A percentile compares a stretch with the other conserved stretches of the same genome.
These are phyloP conservation scores for Pandemis cinnamomeana DNA, from an alignment of 2,888 invertebrate genomes.

Conservation along the genomic window DNA sequence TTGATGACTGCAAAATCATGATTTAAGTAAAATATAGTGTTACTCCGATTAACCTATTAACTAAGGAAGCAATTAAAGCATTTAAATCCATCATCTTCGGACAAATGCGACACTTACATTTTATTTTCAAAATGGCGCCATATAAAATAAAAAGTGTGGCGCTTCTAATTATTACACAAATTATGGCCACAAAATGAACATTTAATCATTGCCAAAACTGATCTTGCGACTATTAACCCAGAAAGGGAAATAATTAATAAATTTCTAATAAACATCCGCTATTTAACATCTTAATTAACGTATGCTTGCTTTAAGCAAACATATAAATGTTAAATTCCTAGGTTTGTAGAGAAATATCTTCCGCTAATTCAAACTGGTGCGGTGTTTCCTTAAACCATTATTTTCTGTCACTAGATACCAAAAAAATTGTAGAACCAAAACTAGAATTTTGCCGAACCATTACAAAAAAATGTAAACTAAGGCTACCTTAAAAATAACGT, in stretches of 20 bases:
- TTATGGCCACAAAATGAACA: slow-evolving; percentile 5
- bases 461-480: too few relatives aligned
- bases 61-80: slow-evolving; percentile 31
- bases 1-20: background rate
- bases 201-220: slow-evolving; percentile 27
- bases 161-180: slow-evolving; percentile 3
- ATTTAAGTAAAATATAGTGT: slow-evolving; percentile 1
- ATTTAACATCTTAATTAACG: slow-evolving; percentile 34
- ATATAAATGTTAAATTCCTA: slow-evolving; percentile 13
- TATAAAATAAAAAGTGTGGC: slow-evolving; percentile 21
- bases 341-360: slow-evolving; percentile 21
- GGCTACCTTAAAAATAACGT: too few relatives aligned
- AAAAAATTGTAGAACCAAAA: background rate
- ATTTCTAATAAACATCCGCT: slow-evolving; percentile 33
- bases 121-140: slow-evolving; percentile 31
- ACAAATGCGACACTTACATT: slow-evolving; percentile 32
- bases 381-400: slow-evolving; percentile 5
- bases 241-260: slow-evolving; percentile 27
- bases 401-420: background rate
- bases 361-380: background rate
- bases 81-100: slow-evolving; percentile 28
- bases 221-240: slow-evolving; percentile 29
- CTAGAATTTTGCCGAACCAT: background rate
- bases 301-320: slow-evolving; percentile 13
- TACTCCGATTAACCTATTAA: slow-evolving; percentile 22